phyloP scores from a whole-genome alignment of 1,140 invertebrate species.

The Neocloeon triangulifer region DNA sequence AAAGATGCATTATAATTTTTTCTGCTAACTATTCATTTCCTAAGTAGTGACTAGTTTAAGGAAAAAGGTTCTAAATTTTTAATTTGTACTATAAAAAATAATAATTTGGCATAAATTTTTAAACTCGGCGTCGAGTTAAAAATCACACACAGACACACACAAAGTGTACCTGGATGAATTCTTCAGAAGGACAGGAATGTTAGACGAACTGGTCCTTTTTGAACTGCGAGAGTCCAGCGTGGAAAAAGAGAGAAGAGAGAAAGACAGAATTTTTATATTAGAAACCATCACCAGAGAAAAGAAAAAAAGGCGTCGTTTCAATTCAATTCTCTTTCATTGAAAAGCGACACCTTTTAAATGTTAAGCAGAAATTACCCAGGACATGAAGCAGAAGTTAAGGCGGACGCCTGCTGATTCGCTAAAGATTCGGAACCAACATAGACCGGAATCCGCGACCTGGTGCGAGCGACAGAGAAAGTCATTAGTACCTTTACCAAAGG shows the following conservation, averaged over 20 bases:
- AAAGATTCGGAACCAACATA: slow-evolving; percentile 23
- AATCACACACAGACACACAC: no score
- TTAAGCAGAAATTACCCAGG: slow-evolving; percentile 20
- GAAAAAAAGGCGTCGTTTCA: background rate
- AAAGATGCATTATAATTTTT: no score
- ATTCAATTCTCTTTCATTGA: background rate
- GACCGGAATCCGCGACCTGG: slow-evolving; percentile 25
- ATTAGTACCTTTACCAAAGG: slow-evolving; percentile 15
- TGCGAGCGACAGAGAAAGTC: slow-evolving; percentile 9
- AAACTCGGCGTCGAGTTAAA: slow-evolving; percentile 12
- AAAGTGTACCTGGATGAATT: slow-evolving; percentile 18
- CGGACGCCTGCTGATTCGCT: slow-evolving; percentile 18
- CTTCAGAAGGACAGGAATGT: slow-evolving; percentile 17
- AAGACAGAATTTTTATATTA: slow-evolving; percentile 8
- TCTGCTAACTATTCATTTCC: no score
- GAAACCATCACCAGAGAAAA: background rate
- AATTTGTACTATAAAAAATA: no score
- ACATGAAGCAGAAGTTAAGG: slow-evolving; percentile 21
- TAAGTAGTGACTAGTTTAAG: no score
- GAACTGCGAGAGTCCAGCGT: slow-evolving; percentile 11
- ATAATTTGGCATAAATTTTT: no score
- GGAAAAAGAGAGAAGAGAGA: slow-evolving; percentile 3
- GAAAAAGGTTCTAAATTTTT: no score
- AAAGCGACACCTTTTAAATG: no score
- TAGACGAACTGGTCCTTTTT: slow-evolving; percentile 20